These are phyloP conservation scores for Toxostoma redivivum DNA, from an alignment of 2,113 vertebrate genomes.

Conservation along the genomic window DNA sequence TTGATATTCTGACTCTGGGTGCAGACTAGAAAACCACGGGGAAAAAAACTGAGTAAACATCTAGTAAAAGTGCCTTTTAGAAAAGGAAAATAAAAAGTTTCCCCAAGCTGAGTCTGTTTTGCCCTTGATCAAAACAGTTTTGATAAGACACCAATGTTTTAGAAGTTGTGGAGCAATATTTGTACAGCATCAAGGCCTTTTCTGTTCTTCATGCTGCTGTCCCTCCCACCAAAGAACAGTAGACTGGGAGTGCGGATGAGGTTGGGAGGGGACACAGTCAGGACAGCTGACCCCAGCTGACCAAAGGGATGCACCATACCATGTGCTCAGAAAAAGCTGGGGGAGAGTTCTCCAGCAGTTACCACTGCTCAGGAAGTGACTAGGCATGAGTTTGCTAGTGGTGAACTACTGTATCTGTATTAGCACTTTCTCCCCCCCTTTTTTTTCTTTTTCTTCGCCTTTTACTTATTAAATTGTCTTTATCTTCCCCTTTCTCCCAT, in stretches of 20 bases:
- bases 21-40: background rate
- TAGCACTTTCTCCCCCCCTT: too few species aligned
- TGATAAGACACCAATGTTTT: background rate
- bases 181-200: background rate
- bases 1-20: background rate
- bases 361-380: background rate
- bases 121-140: background rate
- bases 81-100: background rate
- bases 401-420: background rate
- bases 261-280: background rate
- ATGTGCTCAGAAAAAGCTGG: background rate
- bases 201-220: background rate
- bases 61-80: background rate
- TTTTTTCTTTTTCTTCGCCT: rapidly evolving
- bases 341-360: background rate
- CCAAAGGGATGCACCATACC: too few species aligned
- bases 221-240: background rate
- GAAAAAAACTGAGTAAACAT: background rate
- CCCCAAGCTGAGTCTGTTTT: background rate
- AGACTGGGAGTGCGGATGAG: too few species aligned
- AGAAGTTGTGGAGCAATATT: background rate
- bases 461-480: background rate
- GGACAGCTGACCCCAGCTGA: background rate
- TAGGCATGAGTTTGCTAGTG: too few species aligned
- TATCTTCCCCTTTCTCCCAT: background rate